Evolutionary conservation across 2,888 invertebrate genomes (phyloP).

Genomic region (Prenolepis imparis): DNA sequence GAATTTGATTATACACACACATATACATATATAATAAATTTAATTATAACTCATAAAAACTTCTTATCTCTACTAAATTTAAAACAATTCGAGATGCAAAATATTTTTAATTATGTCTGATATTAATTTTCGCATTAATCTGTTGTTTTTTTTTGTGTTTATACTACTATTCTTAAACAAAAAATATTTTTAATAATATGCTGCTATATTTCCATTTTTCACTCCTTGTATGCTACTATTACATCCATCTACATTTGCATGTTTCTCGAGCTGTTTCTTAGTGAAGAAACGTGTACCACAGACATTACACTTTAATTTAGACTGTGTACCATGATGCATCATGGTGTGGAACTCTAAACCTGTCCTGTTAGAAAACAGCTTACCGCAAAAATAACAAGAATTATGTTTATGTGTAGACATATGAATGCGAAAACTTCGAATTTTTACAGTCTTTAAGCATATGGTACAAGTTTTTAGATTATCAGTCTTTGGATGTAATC

Average conservation of each 20-base stretch:
- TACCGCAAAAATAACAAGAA: conserved; percentile 32
- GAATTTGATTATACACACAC: neutral
- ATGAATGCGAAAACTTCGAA: conserved; percentile 14
- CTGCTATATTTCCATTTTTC: neutral
- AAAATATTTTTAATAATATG: neutral
- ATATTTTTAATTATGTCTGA: neutral
- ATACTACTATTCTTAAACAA: neutral
- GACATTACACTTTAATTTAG: conserved; percentile 66
- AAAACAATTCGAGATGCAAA: neutral
- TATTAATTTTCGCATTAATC: neutral
- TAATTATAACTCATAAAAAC: neutral
- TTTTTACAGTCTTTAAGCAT: conserved; percentile 37
- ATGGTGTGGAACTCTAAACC: conserved; percentile 51
- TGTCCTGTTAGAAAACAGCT: conserved; percentile 42
- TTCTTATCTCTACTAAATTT: neutral
- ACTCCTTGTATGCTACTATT: neutral
- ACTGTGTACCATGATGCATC: conserved; percentile 68
- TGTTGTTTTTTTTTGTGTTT: no score
- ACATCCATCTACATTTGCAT: conserved; percentile 7
- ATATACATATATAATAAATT: neutral
- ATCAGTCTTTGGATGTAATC: conserved; percentile 15
- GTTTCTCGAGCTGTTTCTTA: conserved; percentile 61
- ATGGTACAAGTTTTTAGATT: conserved; percentile 23
- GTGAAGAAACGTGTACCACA: conserved; percentile 68
- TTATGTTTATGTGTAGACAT: conserved; percentile 25